Conservation (phyloP, 2,113 vertebrate genomes). For the Ahaetulla prasina region DNA sequence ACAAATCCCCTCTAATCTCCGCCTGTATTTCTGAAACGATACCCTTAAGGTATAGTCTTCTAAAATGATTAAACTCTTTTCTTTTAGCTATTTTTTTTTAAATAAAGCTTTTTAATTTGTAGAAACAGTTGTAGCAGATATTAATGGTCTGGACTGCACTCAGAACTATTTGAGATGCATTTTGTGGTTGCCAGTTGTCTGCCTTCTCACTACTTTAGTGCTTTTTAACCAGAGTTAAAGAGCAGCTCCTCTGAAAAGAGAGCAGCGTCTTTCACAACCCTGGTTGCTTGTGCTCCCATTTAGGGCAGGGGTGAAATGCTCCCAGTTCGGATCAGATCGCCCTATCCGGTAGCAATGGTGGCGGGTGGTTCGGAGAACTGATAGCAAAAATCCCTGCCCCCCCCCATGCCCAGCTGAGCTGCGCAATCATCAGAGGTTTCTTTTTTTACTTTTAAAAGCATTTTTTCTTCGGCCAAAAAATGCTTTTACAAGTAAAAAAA, state of each 20-base stretch:
- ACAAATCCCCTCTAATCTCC: conserved; percentile 67
- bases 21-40: conserved; percentile 48
- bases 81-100: conserved; percentile 37
- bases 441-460: too few species aligned
- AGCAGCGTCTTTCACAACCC: not conserved
- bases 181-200: conserved; percentile 25
- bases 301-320: too few species aligned
- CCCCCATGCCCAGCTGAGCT: too few species aligned
- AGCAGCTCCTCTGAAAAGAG: not conserved
- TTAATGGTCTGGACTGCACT: conserved; percentile 24
- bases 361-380: too few species aligned
- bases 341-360: too few species aligned
- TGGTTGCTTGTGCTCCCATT: too few species aligned
- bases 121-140: conserved; percentile 1
- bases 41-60: conserved; percentile 56
- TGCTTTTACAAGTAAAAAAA: too few species aligned
- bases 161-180: conserved; percentile 20
- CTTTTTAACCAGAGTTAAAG: not conserved
- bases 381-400: too few species aligned
- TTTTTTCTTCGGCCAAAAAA: too few species aligned
- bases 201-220: not conserved
- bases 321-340: too few species aligned
- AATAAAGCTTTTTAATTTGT: conserved; percentile 35
- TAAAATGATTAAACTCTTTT: conserved; percentile 60
- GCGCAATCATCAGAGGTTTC: too few species aligned